These are phyloP conservation scores for Belonocnema kinseyi DNA, from an alignment of 1,140 invertebrate species.

Conservation along the genomic window DNA sequence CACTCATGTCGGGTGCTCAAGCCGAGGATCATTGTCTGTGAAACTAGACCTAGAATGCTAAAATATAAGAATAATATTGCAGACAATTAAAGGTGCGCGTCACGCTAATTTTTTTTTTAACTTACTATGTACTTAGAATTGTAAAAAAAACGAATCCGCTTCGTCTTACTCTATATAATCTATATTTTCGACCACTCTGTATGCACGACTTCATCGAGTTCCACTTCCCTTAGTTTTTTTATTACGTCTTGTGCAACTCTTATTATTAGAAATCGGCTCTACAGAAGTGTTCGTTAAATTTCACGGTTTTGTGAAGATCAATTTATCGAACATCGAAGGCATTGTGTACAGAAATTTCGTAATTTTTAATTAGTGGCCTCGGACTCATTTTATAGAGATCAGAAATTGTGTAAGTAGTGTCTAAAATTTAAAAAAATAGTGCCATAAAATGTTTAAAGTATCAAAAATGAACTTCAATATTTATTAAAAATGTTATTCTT, in stretches of 20 bases:
- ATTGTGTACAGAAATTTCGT: too few relatives aligned
- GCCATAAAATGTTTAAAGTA: too few relatives aligned
- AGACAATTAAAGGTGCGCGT: constrained; percentile 1
- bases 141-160: background rate
- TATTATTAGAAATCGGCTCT: constrained; percentile 10
- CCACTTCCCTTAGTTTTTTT: background rate
- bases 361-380: too few relatives aligned
- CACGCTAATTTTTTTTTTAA: constrained; percentile 3
- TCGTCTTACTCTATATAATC: background rate
- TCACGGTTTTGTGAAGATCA: background rate
- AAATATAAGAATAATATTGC: background rate
- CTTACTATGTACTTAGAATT: background rate
- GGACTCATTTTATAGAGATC: too few relatives aligned
- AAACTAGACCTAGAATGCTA: constrained; percentile 8
- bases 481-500: too few relatives aligned
- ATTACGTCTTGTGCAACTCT: constrained; percentile 15
- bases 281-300: background rate
- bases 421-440: too few relatives aligned
- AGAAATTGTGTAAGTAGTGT: too few relatives aligned
- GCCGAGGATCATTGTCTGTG: background rate
- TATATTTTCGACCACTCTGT: background rate
- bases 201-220: background rate
- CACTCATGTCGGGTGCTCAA: background rate
- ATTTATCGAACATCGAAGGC: background rate
- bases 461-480: too few relatives aligned